phyloP scores from a whole-genome alignment of 2,113 vertebrate species.

The Tupaia tana region DNA sequence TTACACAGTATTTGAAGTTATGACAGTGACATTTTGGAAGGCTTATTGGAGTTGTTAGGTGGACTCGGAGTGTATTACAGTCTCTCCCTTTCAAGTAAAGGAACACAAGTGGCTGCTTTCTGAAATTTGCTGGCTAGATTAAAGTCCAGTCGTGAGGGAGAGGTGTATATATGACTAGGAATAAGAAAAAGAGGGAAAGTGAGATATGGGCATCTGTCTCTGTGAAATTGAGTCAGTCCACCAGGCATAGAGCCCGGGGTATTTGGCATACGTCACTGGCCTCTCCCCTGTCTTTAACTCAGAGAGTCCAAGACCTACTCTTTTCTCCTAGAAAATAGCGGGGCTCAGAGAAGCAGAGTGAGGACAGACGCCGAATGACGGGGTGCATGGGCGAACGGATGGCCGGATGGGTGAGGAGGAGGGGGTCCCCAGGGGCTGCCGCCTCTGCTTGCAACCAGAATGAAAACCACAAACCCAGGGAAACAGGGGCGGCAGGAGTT shows the following conservation, averaged over 20 bases:
- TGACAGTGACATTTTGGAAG: not conserved
- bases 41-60: not conserved
- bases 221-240: not conserved
- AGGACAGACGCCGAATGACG: not conserved
- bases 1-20: not conserved
- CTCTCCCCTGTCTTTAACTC: not conserved
- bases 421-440: rapidly evolving
- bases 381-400: not conserved
- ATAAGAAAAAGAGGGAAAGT: not conserved
- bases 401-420: not conserved
- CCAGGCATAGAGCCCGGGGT: not conserved
- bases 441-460: not conserved
- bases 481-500: not conserved
- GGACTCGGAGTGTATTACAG: not conserved
- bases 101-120: not conserved
- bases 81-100: not conserved
- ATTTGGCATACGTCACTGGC: not conserved
- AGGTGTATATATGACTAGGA: not conserved
- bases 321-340: not conserved
- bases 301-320: not conserved
- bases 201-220: not conserved
- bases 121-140: not conserved
- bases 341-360: not conserved
- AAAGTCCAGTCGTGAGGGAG: not conserved
- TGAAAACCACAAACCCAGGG: not conserved